Percentiles rank a stretch among this genome's conserved stretches.
Evolutionary conservation across 2,888 invertebrate genomes (phyloP).

Genomic region (Bruchidius siliquastri): DNA sequence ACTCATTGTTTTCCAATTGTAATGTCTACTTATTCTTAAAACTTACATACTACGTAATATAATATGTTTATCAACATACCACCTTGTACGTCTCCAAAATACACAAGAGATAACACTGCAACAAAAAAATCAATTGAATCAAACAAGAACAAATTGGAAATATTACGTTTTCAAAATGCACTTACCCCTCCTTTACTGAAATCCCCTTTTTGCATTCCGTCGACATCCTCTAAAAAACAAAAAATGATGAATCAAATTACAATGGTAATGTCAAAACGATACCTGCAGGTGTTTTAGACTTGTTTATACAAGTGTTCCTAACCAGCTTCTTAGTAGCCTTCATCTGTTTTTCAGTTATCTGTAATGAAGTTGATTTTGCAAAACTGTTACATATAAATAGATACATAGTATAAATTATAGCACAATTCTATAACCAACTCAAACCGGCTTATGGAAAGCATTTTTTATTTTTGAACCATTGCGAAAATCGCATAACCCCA

Average conservation of each 20-base stretch:
- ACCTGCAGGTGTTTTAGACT: slow-evolving; percentile 57
- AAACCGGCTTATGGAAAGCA: too few species aligned
- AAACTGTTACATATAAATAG: too few species aligned
- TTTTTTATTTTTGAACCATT: too few species aligned
- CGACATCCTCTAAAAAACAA: slow-evolving; percentile 23
- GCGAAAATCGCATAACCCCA: too few species aligned
- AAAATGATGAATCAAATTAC: slow-evolving; percentile 1
- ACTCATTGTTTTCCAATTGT: too few species aligned
- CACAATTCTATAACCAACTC: too few species aligned
- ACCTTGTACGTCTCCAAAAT: slow-evolving; percentile 51
- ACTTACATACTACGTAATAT: too few species aligned
- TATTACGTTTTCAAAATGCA: background rate
- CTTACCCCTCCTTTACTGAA: slow-evolving; percentile 24
- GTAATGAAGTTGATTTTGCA: slow-evolving; percentile 13
- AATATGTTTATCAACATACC: slow-evolving; percentile 34
- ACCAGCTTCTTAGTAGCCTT: slow-evolving; percentile 58
- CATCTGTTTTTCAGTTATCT: slow-evolving; percentile 55
- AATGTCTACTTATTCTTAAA: too few species aligned
- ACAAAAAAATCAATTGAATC: slow-evolving; percentile 10
- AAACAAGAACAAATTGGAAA: slow-evolving; percentile 1
- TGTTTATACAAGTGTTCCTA: slow-evolving; percentile 61
- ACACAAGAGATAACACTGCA: slow-evolving; percentile 53
- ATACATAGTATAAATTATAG: too few species aligned
- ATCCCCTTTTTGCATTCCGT: slow-evolving; percentile 26
- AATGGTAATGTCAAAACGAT: background rate